Conservation (phyloP, 2,888 invertebrate species). For the Leptinotarsa haldemani region DNA sequence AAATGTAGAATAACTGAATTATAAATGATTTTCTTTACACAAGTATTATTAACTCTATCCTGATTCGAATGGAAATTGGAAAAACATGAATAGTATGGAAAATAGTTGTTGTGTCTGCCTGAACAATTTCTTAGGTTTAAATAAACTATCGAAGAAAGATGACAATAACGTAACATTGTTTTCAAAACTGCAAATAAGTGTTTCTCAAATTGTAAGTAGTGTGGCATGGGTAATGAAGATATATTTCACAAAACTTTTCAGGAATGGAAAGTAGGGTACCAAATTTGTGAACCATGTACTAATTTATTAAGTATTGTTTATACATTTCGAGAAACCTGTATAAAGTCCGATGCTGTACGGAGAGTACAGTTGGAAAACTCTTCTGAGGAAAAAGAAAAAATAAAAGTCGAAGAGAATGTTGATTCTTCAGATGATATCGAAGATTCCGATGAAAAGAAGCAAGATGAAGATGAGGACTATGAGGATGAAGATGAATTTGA, state of each 20-base stretch:
- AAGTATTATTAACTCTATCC: no score
- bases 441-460: conserved; percentile 29
- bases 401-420: conserved; percentile 22
- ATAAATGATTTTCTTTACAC: no score
- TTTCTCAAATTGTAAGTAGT: conserved; percentile 50
- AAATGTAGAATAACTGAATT: no score
- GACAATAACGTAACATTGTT: conserved; percentile 43
- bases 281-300: conserved; percentile 50
- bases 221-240: not conserved
- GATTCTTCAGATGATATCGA: conserved; percentile 29
- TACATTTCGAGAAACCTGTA: conserved; percentile 50
- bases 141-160: conserved; percentile 44
- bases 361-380: conserved; percentile 31
- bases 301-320: conserved; percentile 49
- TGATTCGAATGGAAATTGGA: not conserved
- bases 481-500: conserved; percentile 32
- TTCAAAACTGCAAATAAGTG: conserved; percentile 43
- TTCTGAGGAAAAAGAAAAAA: conserved; percentile 20
- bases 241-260: conserved; percentile 32
- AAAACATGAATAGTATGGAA: conserved; percentile 9
- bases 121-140: conserved; percentile 42
- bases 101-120: conserved; percentile 49
- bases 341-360: conserved; percentile 47
- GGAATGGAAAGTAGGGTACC: conserved; percentile 46
- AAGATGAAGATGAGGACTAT: conserved; percentile 35